These are phyloP conservation scores for Bemisia tabaci DNA, from an alignment of 1,140 invertebrate species.

Conservation along the genomic window DNA sequence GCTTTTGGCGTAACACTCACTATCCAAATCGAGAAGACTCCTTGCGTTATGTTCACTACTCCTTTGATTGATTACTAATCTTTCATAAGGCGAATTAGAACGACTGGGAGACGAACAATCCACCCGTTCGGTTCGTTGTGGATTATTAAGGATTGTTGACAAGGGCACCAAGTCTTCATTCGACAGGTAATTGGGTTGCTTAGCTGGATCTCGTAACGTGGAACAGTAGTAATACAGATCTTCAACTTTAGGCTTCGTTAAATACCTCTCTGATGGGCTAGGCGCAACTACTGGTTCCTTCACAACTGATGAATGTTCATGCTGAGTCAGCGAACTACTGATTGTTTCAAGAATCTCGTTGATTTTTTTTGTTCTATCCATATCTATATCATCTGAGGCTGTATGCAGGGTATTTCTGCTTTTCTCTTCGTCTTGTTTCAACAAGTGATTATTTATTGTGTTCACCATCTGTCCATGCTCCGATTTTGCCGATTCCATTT, in stretches of 20 bases:
- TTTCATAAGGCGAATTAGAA: conserved; percentile 11
- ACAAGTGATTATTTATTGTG: conserved; percentile 29
- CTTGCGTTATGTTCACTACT: no score
- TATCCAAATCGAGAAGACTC: not conserved
- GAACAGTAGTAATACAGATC: not conserved
- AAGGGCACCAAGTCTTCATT: no score
- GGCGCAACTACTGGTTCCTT: not conserved
- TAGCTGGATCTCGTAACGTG: no score
- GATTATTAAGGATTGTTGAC: not conserved
- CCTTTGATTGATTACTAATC: conserved; percentile 1
- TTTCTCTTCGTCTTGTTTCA: conserved; percentile 24
- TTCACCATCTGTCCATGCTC: conserved; percentile 26
- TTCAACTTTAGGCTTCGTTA: not conserved
- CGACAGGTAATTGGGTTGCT: no score
- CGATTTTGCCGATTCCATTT: conserved; percentile 3
- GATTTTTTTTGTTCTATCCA: conserved; percentile 9
- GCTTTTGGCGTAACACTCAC: not conserved
- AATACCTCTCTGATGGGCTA: not conserved
- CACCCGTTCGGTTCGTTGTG: not conserved
- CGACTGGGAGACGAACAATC: conserved; percentile 13
- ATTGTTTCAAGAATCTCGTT: conserved; percentile 21
- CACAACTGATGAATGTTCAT: not conserved
- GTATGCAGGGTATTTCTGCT: conserved; percentile 22
- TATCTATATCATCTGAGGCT: not conserved
- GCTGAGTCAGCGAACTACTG: conserved; percentile 19